Evolutionary conservation across 2,888 invertebrate genomes (phyloP).

Genomic region (Cordilura impudica): DNA sequence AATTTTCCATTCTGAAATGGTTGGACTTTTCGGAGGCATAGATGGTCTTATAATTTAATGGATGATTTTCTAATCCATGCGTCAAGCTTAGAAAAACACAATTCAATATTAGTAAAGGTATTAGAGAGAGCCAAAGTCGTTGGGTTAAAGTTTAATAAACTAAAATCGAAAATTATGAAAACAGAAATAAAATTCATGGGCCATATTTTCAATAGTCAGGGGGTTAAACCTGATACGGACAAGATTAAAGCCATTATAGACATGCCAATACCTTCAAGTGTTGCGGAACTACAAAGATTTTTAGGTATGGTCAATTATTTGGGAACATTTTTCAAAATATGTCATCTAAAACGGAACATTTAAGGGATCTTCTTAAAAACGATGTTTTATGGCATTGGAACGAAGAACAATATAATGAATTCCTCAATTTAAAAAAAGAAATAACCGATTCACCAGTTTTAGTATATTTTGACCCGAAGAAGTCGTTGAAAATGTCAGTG

Average conservation of each 20-base stretch:
- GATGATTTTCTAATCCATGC: too few species aligned
- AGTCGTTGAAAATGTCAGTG: constrained; percentile 13
- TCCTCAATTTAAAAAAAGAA: constrained; percentile 33
- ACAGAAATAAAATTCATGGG: constrained; percentile 42
- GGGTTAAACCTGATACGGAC: not conserved
- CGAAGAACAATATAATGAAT: constrained; percentile 24
- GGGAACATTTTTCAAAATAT: too few species aligned
- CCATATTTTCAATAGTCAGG: constrained; percentile 26
- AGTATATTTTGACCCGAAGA: too few species aligned
- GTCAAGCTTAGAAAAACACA: too few species aligned
- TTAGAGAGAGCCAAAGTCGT: constrained; percentile 35
- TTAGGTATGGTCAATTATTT: too few species aligned
- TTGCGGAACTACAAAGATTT: too few species aligned
- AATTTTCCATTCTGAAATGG: too few species aligned
- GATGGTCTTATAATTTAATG: too few species aligned
- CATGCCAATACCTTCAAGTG: not conserved
- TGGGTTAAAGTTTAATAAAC: constrained; percentile 48
- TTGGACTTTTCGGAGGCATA: too few species aligned
- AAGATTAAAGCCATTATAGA: not conserved
- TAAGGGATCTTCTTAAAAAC: constrained; percentile 47
- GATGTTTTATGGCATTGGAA: constrained; percentile 48
- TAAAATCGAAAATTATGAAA: constrained; percentile 25
- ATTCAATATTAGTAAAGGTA: constrained; percentile 40
- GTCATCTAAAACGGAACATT: constrained; percentile 48
- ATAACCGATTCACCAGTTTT: constrained; percentile 17